A percentile compares a stretch with the other conserved stretches of the same genome.
phyloP scores from a whole-genome alignment of 2,888 invertebrate genomes.

The Parnassius apollo region DNA sequence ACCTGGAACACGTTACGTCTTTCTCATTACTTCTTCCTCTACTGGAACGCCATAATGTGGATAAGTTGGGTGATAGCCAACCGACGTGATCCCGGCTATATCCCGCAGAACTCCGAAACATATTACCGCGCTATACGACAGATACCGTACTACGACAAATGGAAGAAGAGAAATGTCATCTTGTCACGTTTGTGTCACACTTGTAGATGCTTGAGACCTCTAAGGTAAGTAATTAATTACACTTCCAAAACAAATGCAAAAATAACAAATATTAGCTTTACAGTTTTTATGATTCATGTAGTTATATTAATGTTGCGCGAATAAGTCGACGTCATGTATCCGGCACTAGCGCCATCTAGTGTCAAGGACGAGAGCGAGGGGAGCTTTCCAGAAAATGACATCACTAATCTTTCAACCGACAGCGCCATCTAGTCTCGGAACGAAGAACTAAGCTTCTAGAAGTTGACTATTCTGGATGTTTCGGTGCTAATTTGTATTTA shows the following conservation, averaged over 20 bases:
- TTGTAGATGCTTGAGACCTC: slow-evolving; percentile 91
- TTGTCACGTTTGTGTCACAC: slow-evolving; percentile 93
- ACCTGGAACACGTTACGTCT: slow-evolving; percentile 94
- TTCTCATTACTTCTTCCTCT: slow-evolving; percentile 94
- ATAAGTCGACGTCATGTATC: too few species aligned
- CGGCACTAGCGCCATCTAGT: too few species aligned
- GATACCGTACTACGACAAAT: slow-evolving; percentile 95
- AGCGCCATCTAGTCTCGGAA: too few species aligned
- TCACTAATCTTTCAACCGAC: too few species aligned
- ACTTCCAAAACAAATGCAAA: background rate
- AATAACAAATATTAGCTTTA: too few species aligned
- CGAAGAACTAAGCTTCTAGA: too few species aligned
- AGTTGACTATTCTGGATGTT: too few species aligned
- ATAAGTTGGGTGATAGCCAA: slow-evolving; percentile 94
- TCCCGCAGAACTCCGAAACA: slow-evolving; percentile 93
- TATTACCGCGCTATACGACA: slow-evolving; percentile 95
- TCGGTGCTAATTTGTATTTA: too few species aligned
- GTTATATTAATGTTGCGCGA: too few species aligned
- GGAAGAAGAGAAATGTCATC: slow-evolving; percentile 92
- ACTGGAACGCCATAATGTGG: slow-evolving; percentile 96
- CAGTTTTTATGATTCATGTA: too few species aligned
- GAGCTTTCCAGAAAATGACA: too few species aligned
- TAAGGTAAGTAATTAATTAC: slow-evolving; percentile 68
- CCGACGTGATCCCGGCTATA: slow-evolving; percentile 93
- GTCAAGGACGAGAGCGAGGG: too few species aligned